These are phyloP conservation scores for Pycnonotus jocosus DNA, from an alignment of 2,113 vertebrate genomes.

Conservation along the genomic window DNA sequence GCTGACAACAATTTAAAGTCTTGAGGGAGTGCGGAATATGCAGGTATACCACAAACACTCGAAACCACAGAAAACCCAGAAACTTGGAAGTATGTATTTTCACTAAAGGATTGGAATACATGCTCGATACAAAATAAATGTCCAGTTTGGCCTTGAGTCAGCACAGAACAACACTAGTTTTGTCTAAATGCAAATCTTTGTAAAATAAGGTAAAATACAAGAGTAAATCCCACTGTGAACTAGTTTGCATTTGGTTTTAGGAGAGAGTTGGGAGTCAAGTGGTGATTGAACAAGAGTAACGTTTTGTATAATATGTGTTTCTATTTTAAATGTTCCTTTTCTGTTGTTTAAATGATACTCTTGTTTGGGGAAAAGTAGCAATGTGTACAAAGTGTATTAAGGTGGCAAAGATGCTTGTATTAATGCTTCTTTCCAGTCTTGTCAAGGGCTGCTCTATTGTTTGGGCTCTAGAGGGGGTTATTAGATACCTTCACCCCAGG, in stretches of 20 bases:
- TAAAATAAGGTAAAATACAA: neutral
- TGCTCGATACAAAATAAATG: neutral
- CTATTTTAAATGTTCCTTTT: neutral
- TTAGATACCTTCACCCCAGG: neutral
- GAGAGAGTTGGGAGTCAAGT: neutral
- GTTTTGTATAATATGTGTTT: neutral
- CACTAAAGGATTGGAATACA: neutral
- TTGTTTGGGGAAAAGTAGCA: neutral
- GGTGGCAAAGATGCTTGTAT: neutral
- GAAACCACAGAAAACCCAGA: neutral
- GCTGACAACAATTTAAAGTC: neutral
- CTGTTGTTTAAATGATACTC: neutral
- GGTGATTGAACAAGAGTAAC: neutral
- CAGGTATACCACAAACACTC: neutral
- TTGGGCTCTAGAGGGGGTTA: neutral
- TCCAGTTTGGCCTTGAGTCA: neutral
- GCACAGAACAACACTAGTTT: neutral
- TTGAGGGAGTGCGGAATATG: neutral
- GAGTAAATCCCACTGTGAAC: neutral
- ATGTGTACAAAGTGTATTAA: neutral
- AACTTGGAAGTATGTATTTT: neutral
- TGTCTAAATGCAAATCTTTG: neutral
- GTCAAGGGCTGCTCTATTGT: neutral
- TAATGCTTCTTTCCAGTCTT: neutral
- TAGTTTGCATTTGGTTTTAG: neutral